These are phyloP conservation scores for Oreochromis tanganicae DNA, from an alignment of 2,113 vertebrate genomes.

Conservation along the genomic window DNA sequence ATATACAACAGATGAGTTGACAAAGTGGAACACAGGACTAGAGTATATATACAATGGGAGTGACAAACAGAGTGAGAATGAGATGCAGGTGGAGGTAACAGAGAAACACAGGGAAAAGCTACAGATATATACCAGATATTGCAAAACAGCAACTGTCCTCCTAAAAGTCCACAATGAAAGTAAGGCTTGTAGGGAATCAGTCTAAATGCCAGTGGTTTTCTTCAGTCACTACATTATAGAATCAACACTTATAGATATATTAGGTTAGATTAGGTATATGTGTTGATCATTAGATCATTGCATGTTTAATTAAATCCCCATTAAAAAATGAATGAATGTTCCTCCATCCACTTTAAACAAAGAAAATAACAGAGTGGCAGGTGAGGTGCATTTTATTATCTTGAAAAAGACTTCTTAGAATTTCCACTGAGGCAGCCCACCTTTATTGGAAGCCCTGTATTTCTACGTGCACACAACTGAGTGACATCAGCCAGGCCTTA, in stretches of 20 bases:
- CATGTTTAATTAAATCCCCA: background rate
- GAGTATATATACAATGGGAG: background rate
- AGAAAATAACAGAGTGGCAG: background rate
- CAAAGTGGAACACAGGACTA: background rate
- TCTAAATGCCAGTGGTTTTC: background rate
- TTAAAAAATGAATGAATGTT: background rate
- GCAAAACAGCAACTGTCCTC: background rate
- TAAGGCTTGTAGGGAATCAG: background rate
- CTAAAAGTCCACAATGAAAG: background rate
- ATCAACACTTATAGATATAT: background rate
- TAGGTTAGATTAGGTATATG: background rate
- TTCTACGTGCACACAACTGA: background rate
- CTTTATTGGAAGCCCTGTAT: background rate
- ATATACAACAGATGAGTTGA: background rate
- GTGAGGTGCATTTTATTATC: background rate
- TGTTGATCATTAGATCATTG: background rate
- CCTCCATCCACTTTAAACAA: background rate
- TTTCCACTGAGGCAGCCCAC: background rate
- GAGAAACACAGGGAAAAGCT: background rate
- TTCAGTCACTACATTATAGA: background rate
- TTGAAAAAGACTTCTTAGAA: background rate
- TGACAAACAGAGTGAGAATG: background rate
- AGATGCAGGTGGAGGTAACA: background rate
- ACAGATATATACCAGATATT: background rate
- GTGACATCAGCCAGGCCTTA: background rate